phyloP scores from a whole-genome alignment of 2,888 invertebrate species.

The Aethes cnicana region DNA sequence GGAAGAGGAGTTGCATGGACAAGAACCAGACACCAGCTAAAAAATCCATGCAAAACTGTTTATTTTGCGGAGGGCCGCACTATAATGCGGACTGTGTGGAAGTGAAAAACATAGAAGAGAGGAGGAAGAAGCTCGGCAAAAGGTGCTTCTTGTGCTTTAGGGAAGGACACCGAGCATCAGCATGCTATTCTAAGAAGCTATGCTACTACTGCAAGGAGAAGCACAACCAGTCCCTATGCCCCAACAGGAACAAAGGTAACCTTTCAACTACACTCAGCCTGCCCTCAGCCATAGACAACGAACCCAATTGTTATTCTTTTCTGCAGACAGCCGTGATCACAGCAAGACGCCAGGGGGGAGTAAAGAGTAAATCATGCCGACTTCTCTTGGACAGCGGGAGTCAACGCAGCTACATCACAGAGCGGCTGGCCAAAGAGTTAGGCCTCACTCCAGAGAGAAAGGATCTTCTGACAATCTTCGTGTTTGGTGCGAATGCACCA shows the following conservation, averaged over 20 bases:
- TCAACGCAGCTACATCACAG: constrained; percentile 20
- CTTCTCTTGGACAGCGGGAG: constrained; percentile 14
- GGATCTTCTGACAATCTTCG: background rate
- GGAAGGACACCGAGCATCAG: background rate
- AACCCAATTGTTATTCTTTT: background rate
- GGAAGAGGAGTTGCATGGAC: too few relatives aligned
- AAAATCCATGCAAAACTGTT: too few relatives aligned
- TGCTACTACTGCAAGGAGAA: background rate
- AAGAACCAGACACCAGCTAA: too few relatives aligned
- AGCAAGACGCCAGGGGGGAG: background rate
- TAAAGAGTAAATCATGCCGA: too few relatives aligned
- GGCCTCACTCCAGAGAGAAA: background rate
- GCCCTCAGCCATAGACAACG: too few relatives aligned
- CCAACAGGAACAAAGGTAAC: background rate
- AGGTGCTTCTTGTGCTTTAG: background rate
- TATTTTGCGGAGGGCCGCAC: background rate
- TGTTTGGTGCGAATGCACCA: background rate
- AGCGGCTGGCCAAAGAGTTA: background rate
- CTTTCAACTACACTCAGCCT: background rate
- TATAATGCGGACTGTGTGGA: background rate
- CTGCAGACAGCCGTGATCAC: background rate
- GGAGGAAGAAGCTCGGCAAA: background rate
- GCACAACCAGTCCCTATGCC: background rate
- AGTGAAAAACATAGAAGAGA: background rate
- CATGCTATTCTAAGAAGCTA: background rate